Conservation (phyloP, 2,113 vertebrate species). For the Pelusios castaneus region DNA sequence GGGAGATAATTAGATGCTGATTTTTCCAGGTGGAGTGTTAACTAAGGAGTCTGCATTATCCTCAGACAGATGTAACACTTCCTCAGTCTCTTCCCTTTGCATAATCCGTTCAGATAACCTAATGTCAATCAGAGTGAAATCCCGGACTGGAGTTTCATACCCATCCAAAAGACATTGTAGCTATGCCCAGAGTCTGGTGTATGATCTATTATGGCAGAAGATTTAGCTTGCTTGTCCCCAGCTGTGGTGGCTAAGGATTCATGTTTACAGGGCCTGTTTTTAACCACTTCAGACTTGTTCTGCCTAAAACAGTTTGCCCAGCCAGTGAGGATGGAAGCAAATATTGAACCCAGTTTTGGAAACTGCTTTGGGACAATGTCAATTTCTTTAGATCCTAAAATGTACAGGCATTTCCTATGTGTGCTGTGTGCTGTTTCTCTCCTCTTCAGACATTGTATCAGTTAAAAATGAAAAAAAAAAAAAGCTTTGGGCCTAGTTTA, state of each 20-base stretch:
- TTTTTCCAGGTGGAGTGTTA: background rate
- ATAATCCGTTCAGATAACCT: background rate
- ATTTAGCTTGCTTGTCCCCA: rapidly evolving
- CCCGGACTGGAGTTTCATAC: background rate
- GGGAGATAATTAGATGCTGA: background rate
- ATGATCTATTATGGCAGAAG: background rate
- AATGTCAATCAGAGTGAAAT: background rate
- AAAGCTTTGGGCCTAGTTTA: rapidly evolving
- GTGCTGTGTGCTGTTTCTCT: background rate
- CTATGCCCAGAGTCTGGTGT: background rate
- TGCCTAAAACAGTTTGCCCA: background rate
- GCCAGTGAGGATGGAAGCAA: background rate
- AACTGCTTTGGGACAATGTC: rapidly evolving
- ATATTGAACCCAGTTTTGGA: background rate
- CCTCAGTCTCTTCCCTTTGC: background rate
- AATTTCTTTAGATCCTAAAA: background rate
- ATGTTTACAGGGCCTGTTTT: background rate
- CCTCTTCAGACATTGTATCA: background rate
- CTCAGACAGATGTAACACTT: background rate
- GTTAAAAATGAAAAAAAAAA: background rate
- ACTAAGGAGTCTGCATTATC: background rate
- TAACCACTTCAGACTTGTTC: background rate
- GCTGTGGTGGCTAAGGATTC: background rate
- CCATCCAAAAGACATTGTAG: background rate
- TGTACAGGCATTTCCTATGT: background rate